Evolutionary conservation across 2,888 invertebrate genomes (phyloP).

Genomic region (Agonopterix subpropinquella): DNA sequence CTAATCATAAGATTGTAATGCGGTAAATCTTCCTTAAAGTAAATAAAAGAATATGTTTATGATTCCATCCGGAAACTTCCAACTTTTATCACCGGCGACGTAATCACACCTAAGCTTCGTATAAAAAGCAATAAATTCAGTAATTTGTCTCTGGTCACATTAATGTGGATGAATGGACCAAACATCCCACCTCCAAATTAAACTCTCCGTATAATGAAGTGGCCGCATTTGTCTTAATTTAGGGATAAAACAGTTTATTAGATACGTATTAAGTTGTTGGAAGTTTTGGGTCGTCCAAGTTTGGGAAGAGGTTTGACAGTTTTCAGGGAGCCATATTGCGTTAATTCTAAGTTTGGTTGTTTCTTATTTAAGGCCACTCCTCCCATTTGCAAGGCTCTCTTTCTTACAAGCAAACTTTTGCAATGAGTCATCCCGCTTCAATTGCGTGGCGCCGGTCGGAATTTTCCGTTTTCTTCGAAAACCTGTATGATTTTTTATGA

Average conservation of each 20-base stretch:
- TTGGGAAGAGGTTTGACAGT: constrained; percentile 41
- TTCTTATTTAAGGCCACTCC: background rate
- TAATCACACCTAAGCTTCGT: constrained; percentile 13
- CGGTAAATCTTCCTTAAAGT: too few species aligned
- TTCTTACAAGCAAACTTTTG: too few species aligned
- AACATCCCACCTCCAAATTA: constrained; percentile 57
- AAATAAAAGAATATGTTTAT: too few species aligned
- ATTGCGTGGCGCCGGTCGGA: too few species aligned
- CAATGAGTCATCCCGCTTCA: too few species aligned
- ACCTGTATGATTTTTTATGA: too few species aligned
- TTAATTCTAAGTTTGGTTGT: background rate
- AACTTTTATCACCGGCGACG: background rate
- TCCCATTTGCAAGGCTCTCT: too few species aligned
- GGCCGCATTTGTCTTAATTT: constrained; percentile 68
- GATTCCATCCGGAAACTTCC: background rate
- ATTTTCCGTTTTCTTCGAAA: too few species aligned
- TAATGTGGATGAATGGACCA: constrained; percentile 64
- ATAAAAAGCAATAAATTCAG: constrained; percentile 49
- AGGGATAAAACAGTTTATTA: constrained; percentile 45
- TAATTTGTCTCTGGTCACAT: constrained; percentile 48
- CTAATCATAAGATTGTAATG: too few species aligned
- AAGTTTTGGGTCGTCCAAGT: constrained; percentile 22
- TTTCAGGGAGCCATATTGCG: constrained; percentile 23
- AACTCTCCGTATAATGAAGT: constrained; percentile 61
- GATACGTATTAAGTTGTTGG: constrained; percentile 44